Conservation (phyloP, 2,113 vertebrate species). For the Perca fluviatilis region DNA sequence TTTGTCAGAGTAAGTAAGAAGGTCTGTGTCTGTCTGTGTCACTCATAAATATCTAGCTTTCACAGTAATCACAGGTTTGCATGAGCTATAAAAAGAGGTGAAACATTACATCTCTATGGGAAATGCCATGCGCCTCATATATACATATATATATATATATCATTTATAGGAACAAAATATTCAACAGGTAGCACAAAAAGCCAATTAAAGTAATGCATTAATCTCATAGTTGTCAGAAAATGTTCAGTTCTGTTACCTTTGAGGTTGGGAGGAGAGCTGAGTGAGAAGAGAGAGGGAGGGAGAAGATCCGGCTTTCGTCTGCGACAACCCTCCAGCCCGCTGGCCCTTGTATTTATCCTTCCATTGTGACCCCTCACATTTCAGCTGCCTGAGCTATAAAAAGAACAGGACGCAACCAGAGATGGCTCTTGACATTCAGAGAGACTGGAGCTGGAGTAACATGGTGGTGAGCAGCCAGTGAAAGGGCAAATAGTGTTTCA, state of each 20-base stretch:
- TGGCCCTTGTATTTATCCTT: conserved; percentile 83
- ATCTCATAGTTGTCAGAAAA: neutral
- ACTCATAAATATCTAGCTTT: too few relatives aligned
- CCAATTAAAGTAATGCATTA: neutral
- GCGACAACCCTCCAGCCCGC: conserved; percentile 59
- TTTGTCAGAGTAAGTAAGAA: neutral
- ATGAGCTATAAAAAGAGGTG: neutral
- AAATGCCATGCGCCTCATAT: neutral
- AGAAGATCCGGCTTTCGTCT: conserved; percentile 77
- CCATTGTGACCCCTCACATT: conserved; percentile 88
- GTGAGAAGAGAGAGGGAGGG: conserved; percentile 70
- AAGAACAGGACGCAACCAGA: conserved; percentile 83
- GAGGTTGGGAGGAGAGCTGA: conserved; percentile 72
- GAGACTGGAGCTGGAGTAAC: conserved; percentile 61
- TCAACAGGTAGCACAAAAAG: conserved; percentile 12
- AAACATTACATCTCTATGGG: neutral
- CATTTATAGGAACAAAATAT: neutral
- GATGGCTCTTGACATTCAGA: conserved; percentile 81
- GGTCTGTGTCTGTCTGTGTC: neutral
- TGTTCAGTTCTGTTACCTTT: conserved; percentile 77
- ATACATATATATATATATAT: too few relatives aligned
- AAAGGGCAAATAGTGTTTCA: conserved; percentile 76
- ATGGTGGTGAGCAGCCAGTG: conserved; percentile 34
- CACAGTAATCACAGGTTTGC: neutral
- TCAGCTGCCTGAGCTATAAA: conserved; percentile 82